Conservation (phyloP, 2,797 vertebrate genomes). For the Lemur catta region DNA sequence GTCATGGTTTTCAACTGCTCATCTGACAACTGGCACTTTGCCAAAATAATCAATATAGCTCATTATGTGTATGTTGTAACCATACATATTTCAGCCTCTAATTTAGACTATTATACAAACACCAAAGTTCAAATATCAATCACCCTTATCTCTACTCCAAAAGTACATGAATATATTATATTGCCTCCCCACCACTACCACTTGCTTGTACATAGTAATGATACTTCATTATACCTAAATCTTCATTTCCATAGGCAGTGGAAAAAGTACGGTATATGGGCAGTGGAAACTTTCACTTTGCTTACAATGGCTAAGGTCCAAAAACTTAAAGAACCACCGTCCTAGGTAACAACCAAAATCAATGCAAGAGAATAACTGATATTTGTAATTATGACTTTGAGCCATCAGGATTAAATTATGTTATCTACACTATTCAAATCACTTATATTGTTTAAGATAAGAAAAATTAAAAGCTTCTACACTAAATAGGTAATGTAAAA, state of each 20-base stretch:
- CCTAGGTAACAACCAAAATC: background rate
- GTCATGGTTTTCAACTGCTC: background rate
- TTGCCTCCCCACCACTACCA: background rate
- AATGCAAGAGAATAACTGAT: background rate
- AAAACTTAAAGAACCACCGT: background rate
- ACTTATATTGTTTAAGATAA: background rate
- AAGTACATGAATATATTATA: background rate
- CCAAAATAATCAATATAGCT: conserved; percentile 13
- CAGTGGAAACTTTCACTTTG: background rate
- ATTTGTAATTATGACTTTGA: background rate
- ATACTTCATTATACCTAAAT: background rate
- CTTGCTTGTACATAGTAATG: background rate
- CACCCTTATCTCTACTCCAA: background rate
- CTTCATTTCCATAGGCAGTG: conserved; percentile 24
- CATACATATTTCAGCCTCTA: background rate
- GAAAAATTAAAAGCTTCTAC: conserved; percentile 14
- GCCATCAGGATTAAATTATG: background rate
- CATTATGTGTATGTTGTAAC: background rate
- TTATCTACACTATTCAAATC: background rate
- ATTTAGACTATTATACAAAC: background rate
- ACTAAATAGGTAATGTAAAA: background rate
- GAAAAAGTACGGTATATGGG: background rate
- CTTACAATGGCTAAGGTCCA: background rate
- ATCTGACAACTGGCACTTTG: conserved; percentile 10
- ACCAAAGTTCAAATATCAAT: background rate